phyloP scores from a whole-genome alignment of 2,888 invertebrate species.

The Chaetogeoica ovagalla region DNA sequence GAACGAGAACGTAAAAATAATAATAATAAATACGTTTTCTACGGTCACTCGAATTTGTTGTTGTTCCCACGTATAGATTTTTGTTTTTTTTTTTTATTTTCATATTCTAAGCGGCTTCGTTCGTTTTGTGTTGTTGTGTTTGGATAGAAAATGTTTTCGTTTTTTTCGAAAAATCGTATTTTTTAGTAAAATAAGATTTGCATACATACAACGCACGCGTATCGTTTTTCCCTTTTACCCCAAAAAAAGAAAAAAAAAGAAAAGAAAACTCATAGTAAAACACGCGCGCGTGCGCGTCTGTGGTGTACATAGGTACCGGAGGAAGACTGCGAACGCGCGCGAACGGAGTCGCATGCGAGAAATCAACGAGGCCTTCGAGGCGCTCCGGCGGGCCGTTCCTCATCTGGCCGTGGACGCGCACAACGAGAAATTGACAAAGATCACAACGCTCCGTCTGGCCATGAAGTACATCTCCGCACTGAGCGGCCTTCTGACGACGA shows the following conservation, averaged over 20 bases:
- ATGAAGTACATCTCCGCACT: constrained; percentile 84
- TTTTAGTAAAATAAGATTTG: too few species aligned
- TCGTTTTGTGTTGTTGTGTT: too few species aligned
- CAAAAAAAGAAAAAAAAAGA: too few species aligned
- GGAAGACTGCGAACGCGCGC: constrained; percentile 87
- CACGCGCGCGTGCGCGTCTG: background rate
- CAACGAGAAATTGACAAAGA: constrained; percentile 80
- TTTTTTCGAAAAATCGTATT: too few species aligned
- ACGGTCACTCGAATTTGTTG: too few species aligned
- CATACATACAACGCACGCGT: background rate
- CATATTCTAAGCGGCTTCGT: too few species aligned
- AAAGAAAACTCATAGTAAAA: background rate
- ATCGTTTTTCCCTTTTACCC: background rate
- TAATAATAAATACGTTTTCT: too few species aligned
- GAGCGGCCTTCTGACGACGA: constrained; percentile 66
- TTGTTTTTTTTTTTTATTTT: too few species aligned
- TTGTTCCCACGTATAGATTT: too few species aligned
- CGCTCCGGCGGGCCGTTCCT: constrained; percentile 77
- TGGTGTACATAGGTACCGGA: constrained; percentile 60
- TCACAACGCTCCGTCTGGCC: constrained; percentile 81
- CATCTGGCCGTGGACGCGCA: constrained; percentile 56
- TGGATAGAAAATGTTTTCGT: too few species aligned
- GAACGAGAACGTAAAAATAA: too few species aligned
- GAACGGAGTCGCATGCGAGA: constrained; percentile 86
- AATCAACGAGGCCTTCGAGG: constrained; percentile 87